Conservation (phyloP, 2,797 vertebrate species). For the Triplophysa yarkandensis region DNA sequence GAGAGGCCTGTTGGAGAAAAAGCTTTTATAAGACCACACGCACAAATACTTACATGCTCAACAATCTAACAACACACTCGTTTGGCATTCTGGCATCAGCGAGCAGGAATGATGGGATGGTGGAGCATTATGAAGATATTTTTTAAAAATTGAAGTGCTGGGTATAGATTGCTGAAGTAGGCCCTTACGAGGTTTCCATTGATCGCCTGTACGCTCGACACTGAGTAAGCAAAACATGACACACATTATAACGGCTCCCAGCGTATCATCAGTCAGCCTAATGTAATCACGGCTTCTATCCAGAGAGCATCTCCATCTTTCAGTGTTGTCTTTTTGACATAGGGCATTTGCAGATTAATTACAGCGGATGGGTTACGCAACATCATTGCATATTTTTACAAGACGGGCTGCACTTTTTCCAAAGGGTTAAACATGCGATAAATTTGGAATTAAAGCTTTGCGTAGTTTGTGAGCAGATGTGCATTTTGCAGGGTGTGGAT, state of each 20-base stretch:
- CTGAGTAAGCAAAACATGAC: conserved; percentile 55
- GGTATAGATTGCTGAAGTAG: conserved; percentile 49
- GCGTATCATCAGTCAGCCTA: conserved; percentile 52
- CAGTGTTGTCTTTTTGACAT: conserved; percentile 34
- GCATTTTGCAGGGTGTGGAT: background rate
- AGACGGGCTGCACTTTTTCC: conserved; percentile 16
- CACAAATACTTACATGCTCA: conserved; percentile 21
- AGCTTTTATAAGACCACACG: conserved; percentile 14
- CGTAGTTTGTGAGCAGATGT: conserved; percentile 8
- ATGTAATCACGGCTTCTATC: conserved; percentile 55
- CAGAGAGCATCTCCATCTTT: conserved; percentile 32
- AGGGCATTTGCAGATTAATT: conserved; percentile 43
- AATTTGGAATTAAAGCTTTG: conserved; percentile 2
- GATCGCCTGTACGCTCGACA: conserved; percentile 43
- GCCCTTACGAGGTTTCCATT: conserved; percentile 57
- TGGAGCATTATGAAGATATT: conserved; percentile 32
- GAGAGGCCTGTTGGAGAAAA: background rate
- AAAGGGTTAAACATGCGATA: background rate
- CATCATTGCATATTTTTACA: conserved; percentile 30
- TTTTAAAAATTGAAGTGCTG: conserved; percentile 20
- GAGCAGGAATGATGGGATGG: conserved; percentile 30
- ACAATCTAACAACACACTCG: conserved; percentile 11
- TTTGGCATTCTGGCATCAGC: conserved; percentile 25
- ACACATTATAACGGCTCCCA: conserved; percentile 48
- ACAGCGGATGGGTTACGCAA: conserved; percentile 26